Evolutionary conservation across 1,140 invertebrate species (phyloP), one percentile per base, ranked within the genome.

Genomic region (Apis mellifera): DNA sequence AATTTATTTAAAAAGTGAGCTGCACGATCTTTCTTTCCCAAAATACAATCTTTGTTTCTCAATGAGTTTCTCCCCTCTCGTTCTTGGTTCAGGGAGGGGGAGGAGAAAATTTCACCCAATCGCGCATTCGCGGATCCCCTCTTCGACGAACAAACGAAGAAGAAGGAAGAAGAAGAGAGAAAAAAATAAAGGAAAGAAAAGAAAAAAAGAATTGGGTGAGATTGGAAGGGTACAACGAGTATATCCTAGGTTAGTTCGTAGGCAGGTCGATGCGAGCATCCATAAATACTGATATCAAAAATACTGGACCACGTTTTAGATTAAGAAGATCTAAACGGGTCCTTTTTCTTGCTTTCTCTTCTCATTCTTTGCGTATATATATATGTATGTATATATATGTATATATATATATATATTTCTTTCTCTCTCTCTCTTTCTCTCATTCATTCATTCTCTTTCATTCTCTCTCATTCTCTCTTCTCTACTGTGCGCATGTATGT

Each of bases 231-330:
- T 77, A 52, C 50, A 82, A 82, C 82, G 86, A 87, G 84, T 88
- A 82, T 82, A 89, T 81, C 78, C 87, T 88, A 89, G 81, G 84
- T 84, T 76, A 62, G 82, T 88, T 85, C 80, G 88, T 86, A 91
- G 90, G 87, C 89, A 92, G 89, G 73, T 84, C 68, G 60, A 87
- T 72, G 78, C 82, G 75, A 87, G 75, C 79, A 65, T 82, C 84
- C 90, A 88, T 90, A 93, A 94, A 94, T 94, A 94, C 93, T 94
- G 93, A 94, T 94, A 92, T 92, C 83, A 92, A 92, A 94, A 94
- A 94, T 94, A 94, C 93, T 93, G 90, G 80, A 91, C 90, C 86
- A 87, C 88, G 86, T 78, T 62, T 66, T 3, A 32, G 32, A 32
- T 32, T 32, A 32, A 74, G 83, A 84, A 82, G 42, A 52, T 78